Base-by-base conservation (phyloP, 2,888 invertebrate species). In the Cephalotes varians region DNA sequence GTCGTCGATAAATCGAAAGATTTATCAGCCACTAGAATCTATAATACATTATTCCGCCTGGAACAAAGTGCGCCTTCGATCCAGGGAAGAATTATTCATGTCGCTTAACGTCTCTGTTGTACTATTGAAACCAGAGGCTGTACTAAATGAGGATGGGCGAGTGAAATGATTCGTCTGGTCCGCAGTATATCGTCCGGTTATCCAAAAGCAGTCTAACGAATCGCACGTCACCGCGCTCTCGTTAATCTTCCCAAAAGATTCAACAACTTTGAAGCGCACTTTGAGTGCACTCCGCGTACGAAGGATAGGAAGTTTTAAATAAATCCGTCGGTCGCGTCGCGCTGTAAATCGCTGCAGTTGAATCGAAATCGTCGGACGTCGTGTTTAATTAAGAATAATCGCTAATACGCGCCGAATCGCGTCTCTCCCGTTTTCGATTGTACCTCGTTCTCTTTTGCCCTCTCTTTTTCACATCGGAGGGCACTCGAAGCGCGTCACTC, bases 371-470 rank as follows among this genome's bases (percentile, higher is more conserved):
- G 86, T 84, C 74, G 73, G 84, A 81, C 76, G 74, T 85, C 80
- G 49, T 82, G 71, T 88, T 88, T 88, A 88, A 88, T 88, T 87
- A 85, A 83, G 85, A 85, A 86, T 85, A 86, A 82, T 89, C 83
- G 85, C 56, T 77, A 60, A 82, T 79, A 88, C 89, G 87, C 85
- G 81, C 77, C 60, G 85, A 81, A 87, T 90, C 88, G 82, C 67
- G 86, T 87, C 87, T 86, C 86, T 82, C 49, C 74, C 64, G 40
- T 60, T 86, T 71, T 65, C 85, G 88, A 86, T 88, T 83, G 60
- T 72, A 73, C 74, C 40, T 15, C 47, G 18, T 44, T 40, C 77
- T 15, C 47, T 81, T 31, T 72, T 49, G 56, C 72, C 51, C 60
- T 56, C 65, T 72, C 65, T 44, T 81, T 76, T 69, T 65, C 58